Percentiles rank a stretch among this genome's conserved stretches.
Evolutionary conservation across 2,888 invertebrate genomes (phyloP).

Genomic region (Zelleria hepariella): DNA sequence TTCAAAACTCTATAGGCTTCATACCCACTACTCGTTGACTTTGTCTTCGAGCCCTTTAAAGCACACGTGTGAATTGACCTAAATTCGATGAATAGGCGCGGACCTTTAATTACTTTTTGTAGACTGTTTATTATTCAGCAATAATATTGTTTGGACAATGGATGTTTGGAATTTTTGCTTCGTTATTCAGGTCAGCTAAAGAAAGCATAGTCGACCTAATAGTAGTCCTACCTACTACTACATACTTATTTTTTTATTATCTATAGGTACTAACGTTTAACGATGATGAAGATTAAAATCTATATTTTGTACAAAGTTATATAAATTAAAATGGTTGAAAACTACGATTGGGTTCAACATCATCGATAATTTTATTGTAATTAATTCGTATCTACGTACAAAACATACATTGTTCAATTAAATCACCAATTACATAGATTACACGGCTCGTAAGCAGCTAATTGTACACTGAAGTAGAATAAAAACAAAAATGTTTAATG

Average conservation of each 20-base stretch:
- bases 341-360: neutral
- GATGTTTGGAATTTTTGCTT: neutral
- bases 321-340: neutral
- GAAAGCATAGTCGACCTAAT: too few species aligned
- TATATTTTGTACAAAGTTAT: neutral
- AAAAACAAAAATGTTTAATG: constrained; percentile 18
- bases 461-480: constrained; percentile 41
- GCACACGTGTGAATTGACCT: constrained; percentile 7
- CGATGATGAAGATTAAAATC: neutral
- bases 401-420: neutral
- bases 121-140: neutral
- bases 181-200: neutral
- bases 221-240: too few species aligned
- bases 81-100: neutral
- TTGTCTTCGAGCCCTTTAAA: neutral
- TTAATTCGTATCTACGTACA: neutral
- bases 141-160: neutral
- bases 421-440: constrained; percentile 14
- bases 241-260: neutral
- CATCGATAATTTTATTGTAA: neutral
- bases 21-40: neutral
- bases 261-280: neutral
- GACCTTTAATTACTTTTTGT: neutral
- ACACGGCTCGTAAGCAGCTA: constrained; percentile 44
- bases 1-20: neutral